phyloP scores from a whole-genome alignment of 1,140 invertebrate species.

The Adelges cooleyi region DNA sequence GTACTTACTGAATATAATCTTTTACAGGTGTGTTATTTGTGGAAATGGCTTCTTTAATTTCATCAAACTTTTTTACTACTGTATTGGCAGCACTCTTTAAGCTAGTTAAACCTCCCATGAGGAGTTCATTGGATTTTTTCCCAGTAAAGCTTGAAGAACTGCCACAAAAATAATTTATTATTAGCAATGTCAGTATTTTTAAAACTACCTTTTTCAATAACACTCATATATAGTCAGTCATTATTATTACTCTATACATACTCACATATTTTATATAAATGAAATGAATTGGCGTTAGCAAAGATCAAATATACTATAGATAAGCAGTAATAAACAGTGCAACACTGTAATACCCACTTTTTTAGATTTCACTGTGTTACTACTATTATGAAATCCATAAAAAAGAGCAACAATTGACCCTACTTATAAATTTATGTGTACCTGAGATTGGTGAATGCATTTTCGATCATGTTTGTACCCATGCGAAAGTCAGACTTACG shows the following conservation, averaged over 20 bases:
- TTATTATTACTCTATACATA: no score
- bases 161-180: slow-evolving; percentile 35
- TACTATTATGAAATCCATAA: no score
- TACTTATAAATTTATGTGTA: slow-evolving; percentile 34
- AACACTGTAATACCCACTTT: background rate
- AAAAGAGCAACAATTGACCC: no score
- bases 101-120: slow-evolving; percentile 72
- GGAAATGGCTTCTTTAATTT: slow-evolving; percentile 84
- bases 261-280: no score
- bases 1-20: slow-evolving; percentile 38
- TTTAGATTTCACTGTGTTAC: background rate
- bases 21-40: slow-evolving; percentile 74
- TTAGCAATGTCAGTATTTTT: background rate
- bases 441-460: slow-evolving; percentile 56
- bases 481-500: slow-evolving; percentile 60
- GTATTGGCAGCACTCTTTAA: slow-evolving; percentile 74
- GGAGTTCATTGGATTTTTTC: slow-evolving; percentile 76
- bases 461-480: slow-evolving; percentile 58
- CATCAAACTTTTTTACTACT: slow-evolving; percentile 79
- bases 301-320: no score
- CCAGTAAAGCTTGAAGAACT: slow-evolving; percentile 68
- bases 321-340: background rate
- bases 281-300: no score
- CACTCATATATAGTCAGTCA: no score
- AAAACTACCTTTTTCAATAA: no score